These are phyloP conservation scores for Tipula vernalis DNA, from an alignment of 2,888 invertebrate species.

Conservation along the genomic window DNA sequence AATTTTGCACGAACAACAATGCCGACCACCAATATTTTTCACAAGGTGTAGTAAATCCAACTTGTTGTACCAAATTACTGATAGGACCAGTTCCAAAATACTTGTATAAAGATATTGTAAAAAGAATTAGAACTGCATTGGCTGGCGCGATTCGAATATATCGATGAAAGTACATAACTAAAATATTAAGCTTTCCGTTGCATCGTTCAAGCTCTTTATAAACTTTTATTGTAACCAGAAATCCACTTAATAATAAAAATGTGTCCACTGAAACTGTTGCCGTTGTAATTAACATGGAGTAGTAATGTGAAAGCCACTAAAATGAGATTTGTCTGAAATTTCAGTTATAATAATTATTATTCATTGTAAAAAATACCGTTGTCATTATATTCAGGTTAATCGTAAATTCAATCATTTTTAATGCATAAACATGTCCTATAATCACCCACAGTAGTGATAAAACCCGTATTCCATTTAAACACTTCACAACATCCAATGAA, in stretches of 20 bases:
- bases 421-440: slow-evolving; percentile 31
- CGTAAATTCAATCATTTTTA: background rate
- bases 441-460: slow-evolving; percentile 40
- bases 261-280: background rate
- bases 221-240: background rate
- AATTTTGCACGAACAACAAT: slow-evolving; percentile 30
- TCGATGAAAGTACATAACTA: slow-evolving; percentile 25
- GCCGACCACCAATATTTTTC: slow-evolving; percentile 27
- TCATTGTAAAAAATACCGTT: background rate
- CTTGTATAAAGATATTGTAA: slow-evolving; percentile 33
- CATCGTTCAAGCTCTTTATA: slow-evolving; percentile 10
- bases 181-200: background rate
- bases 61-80: slow-evolving; percentile 22
- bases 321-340: background rate
- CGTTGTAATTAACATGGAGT: background rate
- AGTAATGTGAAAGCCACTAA: background rate
- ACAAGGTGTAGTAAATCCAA: slow-evolving; percentile 19
- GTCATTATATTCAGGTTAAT: slow-evolving; percentile 11
- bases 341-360: background rate
- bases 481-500: slow-evolving; percentile 32
- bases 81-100: slow-evolving; percentile 36
- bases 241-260: background rate
- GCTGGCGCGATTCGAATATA: slow-evolving; percentile 39
- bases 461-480: slow-evolving; percentile 35
- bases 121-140: slow-evolving; percentile 34